Base-by-base conservation (phyloP, 2,888 invertebrate genomes). In the Drosophila anomelani region DNA sequence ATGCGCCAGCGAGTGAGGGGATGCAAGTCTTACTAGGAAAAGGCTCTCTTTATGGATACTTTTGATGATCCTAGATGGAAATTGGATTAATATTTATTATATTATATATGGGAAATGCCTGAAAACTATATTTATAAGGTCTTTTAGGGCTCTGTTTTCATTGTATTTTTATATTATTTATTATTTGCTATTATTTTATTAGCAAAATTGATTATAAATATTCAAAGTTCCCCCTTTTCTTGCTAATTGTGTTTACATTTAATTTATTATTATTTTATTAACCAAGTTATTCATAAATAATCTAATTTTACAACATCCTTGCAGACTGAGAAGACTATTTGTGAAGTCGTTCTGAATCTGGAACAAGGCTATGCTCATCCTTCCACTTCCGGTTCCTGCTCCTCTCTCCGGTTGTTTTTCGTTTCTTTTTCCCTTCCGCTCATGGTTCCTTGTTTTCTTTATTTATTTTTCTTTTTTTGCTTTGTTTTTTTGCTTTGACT, bases 401-500 rank as follows among this genome's bases (percentile, higher is more conserved):
- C 10, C 12, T 39, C 12, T 49, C 49, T 15, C 51, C 15, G 39
- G n/a, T 36, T 49, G 41, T 46, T 59, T 53, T 59, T 17, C 51
- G 9, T 20, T 51, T 23, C 44, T 23, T 34, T 29, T 43, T 66
- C 32, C 39, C 59, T 53, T 66, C 32, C 58, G n/a, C 26, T 64
- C 26, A 47, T 12, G 8, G 15, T 0, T 20, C 20, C 49, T 51
- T 34, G 49, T 32, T 51, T 13, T 32, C 13, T 34, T 17, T 13
- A 8, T 17, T 13, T 17, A 10, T 13, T 41, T 39, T 23, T 51
- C 29, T 39, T 55, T 54, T 46, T n/a, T 13, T 41, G 36, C n/a
- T 51, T 39, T 43, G 55, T 55, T 44, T 47, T 41, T n/a, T 53
- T 64, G 78, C 83, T 79, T 77, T 77, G 88, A 85, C 83, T 84